A percentile compares a stretch with the other conserved stretches of the same genome.
phyloP scores from a whole-genome alignment of 2,113 vertebrate genomes.

The Xiphophorus couchianus region DNA sequence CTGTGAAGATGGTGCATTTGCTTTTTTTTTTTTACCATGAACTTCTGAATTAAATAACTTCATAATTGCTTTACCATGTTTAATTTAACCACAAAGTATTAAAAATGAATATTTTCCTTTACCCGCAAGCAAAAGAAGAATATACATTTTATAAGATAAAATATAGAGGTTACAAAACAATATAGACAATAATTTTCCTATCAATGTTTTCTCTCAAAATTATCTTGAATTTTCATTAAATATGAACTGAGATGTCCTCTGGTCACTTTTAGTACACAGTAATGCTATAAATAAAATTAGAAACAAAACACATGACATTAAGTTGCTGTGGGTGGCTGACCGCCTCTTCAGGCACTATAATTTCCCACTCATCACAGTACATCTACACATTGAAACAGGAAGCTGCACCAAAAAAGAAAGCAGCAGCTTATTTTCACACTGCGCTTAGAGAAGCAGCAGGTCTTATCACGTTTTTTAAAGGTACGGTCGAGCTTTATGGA shows the following conservation, averaged over 20 bases:
- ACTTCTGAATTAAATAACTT: neutral
- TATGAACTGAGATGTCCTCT: neutral
- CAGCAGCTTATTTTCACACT: neutral
- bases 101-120: neutral
- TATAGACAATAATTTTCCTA: neutral
- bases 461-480: neutral
- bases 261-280: neutral
- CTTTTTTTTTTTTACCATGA: neutral
- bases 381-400: constrained; percentile 42
- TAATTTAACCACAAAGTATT: neutral
- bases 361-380: constrained; percentile 21
- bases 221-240: neutral
- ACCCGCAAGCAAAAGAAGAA: neutral
- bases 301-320: neutral
- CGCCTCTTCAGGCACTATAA: neutral
- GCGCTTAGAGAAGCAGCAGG: neutral
- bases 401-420: neutral
- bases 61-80: neutral
- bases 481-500: neutral
- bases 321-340: neutral
- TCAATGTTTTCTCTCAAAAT: neutral
- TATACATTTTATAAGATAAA: neutral
- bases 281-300: neutral
- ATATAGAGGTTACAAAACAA: neutral
- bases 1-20: neutral